Conservation (phyloP, 2,888 invertebrate species). For the Sinohyriopsis cumingii region DNA sequence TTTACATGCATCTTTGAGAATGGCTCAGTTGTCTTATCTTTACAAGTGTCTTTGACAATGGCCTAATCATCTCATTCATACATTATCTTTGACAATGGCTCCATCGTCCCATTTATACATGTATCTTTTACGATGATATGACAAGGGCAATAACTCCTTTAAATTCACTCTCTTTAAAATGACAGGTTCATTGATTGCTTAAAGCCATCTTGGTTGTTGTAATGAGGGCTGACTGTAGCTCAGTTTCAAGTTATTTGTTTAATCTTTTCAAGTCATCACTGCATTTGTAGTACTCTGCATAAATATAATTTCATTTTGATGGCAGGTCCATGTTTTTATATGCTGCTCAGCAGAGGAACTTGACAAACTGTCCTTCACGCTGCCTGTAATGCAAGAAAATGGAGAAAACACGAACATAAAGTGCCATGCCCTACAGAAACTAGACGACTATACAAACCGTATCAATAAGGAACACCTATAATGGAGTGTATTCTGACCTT, state of each 20-base stretch:
- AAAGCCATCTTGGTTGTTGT: too few relatives aligned
- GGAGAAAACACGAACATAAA: conserved; percentile 43
- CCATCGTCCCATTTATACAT: too few relatives aligned
- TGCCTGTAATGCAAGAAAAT: conserved; percentile 51
- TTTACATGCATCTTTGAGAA: too few relatives aligned
- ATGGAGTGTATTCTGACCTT: background rate
- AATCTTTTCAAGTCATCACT: too few relatives aligned
- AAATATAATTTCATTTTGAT: background rate
- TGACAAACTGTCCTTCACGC: conserved; percentile 42
- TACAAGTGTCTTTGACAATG: background rate
- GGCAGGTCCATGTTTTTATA: conserved; percentile 48
- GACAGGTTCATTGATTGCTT: too few relatives aligned
- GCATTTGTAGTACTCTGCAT: too few relatives aligned
- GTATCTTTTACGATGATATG: too few relatives aligned
- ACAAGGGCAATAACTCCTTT: too few relatives aligned
- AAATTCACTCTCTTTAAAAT: too few relatives aligned
- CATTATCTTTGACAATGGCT: background rate
- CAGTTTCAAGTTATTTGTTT: too few relatives aligned
- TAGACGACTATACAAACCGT: conserved; percentile 39
- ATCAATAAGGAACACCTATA: conserved; percentile 31
- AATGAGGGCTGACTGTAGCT: too few relatives aligned
- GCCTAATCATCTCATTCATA: background rate
- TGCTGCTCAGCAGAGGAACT: conserved; percentile 30
- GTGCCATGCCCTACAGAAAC: conserved; percentile 39
- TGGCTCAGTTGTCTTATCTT: too few relatives aligned